These are phyloP conservation scores for Antheraea yamamai DNA, from an alignment of 2,888 invertebrate genomes.

Conservation along the genomic window DNA sequence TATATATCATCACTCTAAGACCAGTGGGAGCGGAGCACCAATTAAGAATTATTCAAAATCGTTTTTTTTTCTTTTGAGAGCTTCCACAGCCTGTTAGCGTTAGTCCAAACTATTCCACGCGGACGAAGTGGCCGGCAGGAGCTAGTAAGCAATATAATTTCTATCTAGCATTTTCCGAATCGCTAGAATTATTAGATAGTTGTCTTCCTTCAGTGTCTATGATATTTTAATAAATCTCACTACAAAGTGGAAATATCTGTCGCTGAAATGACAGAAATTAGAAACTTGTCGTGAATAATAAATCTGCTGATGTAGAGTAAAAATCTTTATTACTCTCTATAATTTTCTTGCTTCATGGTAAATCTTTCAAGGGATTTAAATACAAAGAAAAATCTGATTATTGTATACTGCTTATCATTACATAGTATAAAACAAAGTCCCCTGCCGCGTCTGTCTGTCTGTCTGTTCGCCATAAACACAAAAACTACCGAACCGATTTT, in stretches of 20 bases:
- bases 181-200: background rate
- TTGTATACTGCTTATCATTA: no score
- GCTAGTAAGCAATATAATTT: background rate
- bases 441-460: no score
- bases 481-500: no score
- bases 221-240: background rate
- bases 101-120: no score
- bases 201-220: background rate
- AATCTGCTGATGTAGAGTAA: background rate
- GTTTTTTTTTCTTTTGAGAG: no score
- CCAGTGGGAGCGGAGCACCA: no score
- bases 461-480: no score
- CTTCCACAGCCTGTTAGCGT: no score
- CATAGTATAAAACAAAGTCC: no score
- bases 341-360: background rate
- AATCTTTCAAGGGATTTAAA: background rate
- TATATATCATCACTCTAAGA: no score
- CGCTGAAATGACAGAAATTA: background rate
- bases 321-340: background rate
- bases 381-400: background rate
- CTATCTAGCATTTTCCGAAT: background rate
- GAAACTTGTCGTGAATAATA: background rate
- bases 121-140: no score
- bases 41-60: no score
- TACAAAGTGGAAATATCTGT: background rate